These are phyloP conservation scores for Helicoverpa assulta DNA, from an alignment of 2,888 invertebrate species.

Conservation along the genomic window DNA sequence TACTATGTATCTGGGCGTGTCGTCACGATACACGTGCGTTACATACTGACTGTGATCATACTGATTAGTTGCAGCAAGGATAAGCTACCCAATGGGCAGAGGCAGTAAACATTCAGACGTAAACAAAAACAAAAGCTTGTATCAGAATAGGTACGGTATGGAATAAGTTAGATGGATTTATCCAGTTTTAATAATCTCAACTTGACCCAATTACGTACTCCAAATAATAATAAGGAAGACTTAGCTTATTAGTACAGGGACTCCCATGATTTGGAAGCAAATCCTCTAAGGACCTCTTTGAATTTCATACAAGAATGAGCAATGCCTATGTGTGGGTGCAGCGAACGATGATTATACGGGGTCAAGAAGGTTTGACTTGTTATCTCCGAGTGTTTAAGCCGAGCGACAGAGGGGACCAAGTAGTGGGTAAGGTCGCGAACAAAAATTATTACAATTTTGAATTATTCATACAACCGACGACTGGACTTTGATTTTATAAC, in stretches of 20 bases:
- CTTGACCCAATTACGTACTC: no score
- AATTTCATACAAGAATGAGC: background rate
- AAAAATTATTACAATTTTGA: slow-evolving; percentile 22
- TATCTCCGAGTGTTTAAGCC: slow-evolving; percentile 18
- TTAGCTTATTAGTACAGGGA: no score
- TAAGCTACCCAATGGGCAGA: background rate
- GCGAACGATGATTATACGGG: background rate
- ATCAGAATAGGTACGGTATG: no score
- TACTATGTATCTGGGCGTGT: slow-evolving; percentile 49
- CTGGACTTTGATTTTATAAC: background rate
- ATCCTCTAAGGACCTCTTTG: no score
- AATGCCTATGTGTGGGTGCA: slow-evolving; percentile 1
- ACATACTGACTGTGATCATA: slow-evolving; percentile 9
- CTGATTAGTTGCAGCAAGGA: slow-evolving; percentile 10
- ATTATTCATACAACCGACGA: slow-evolving; percentile 4
- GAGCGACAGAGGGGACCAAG: slow-evolving; percentile 21
- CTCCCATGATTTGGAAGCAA: no score
- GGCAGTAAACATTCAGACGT: background rate
- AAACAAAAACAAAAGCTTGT: background rate
- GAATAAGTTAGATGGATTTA: no score
- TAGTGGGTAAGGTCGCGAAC: slow-evolving; percentile 52
- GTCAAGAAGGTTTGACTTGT: slow-evolving; percentile 8
- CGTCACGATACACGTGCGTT: slow-evolving; percentile 33
- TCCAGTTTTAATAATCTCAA: no score
- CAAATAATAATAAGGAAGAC: no score